Percentiles rank a stretch among this genome's conserved stretches.
Evolutionary conservation across 2,888 invertebrate genomes (phyloP).

Genomic region (Barypeithes pellucidus): DNA sequence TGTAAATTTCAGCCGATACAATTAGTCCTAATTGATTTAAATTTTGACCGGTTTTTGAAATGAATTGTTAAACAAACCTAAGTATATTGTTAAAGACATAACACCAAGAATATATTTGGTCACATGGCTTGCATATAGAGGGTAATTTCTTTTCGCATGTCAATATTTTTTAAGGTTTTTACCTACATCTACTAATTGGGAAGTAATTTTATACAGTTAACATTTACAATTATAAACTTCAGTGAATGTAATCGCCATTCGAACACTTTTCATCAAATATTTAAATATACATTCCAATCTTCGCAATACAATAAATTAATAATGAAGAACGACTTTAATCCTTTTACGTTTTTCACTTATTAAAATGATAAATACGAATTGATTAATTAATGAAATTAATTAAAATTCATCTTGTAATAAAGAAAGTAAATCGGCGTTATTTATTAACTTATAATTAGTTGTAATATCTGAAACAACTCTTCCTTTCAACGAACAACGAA

Average conservation of each 20-base stretch:
- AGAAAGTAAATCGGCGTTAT: conserved; percentile 12
- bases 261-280: neutral
- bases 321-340: neutral
- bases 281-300: neutral
- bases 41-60: no score
- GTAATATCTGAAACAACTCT: conserved; percentile 3
- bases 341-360: conserved; percentile 15
- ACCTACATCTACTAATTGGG: no score
- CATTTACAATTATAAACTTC: neutral
- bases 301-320: neutral
- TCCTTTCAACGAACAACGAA: conserved; percentile 3
- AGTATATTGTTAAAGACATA: no score
- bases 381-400: conserved; percentile 12
- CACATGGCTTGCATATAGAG: no score
- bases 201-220: neutral
- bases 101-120: no score
- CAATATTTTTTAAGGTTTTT: no score
- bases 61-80: no score
- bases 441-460: conserved; percentile 14
- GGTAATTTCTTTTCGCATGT: no score
- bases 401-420: conserved; percentile 16
- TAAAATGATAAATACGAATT: conserved; percentile 2
- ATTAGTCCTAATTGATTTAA: no score
- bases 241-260: neutral
- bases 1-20: no score